Base-by-base conservation (phyloP, 1,140 invertebrate species). In the Heterodera carotae region DNA sequence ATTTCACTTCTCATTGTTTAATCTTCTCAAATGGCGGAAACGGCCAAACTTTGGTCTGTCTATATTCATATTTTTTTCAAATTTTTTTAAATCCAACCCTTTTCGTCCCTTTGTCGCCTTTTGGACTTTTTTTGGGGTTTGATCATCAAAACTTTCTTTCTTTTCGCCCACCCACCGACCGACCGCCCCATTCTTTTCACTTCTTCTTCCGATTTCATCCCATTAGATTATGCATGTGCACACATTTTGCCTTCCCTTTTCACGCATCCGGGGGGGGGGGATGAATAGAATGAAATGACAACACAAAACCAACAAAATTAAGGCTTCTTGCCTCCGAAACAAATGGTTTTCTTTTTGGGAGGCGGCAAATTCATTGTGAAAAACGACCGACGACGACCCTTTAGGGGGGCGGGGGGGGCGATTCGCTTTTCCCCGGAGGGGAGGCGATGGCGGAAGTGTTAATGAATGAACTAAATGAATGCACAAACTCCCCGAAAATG, bases 381-480 rank as follows among this genome's bases (percentile, higher is more conserved):
- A n/a, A n/a, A 53, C 15, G 48, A 53, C 48, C 18, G 48, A 53
- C 48, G 48, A 22, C 39, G 39, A 6, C 39, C 39, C 39, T 43
- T 12, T n/a, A n/a, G 12, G 12, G 39, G 39, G 39, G 39, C 39
- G 39, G 39, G 36, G 10, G 48, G 48, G 48, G 12, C 6, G 12
- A 43, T 43, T 43, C 39, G 39, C 39, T 43, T 43, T 43, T 43
- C 39, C 39, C 39, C 39, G 39, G 6, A 3, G 48, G 48, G n/a
- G n/a, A n/a, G n/a, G n/a, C n/a, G n/a, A n/a, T n/a, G n/a, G 48
- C 48, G 48, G 48, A 53, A 53, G 48, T 53, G 48, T 53, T 53
- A 22, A 22, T 53, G 4, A 15, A 5, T 22, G 12, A 15, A 18
- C 48, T 15, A 22, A 53, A 53, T 8, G 2, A 12, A 39, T 43